Base-by-base conservation (phyloP, 1,140 invertebrate genomes). In the Drosophila athabasca region DNA sequence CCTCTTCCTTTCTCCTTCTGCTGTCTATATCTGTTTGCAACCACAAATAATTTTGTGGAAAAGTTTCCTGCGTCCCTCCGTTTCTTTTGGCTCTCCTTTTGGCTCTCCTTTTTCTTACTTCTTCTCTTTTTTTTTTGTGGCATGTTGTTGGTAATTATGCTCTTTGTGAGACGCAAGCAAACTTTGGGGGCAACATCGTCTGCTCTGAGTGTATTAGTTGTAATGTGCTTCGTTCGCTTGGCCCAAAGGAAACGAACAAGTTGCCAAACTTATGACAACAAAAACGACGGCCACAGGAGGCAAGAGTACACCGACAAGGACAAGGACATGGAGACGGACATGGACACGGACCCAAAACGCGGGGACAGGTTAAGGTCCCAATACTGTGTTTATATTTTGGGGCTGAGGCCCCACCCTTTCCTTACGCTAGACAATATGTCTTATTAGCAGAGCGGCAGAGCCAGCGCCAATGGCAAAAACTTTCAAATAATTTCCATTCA, bases 131-230 rank as follows among this genome's bases (percentile, higher is more conserved):
- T 19, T 19, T 19, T 19, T 19, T 19, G 17, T 19, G 17, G 17
- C 75, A 88, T 88, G 78, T 87, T 87, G 83, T 87, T 87, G 82
- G 83, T 87, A 87, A 87, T 87, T 87, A 87, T 87, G 82, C 82
- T 80, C 83, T 87, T 87, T 87, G 82, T 88, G 79, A 77, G 79
- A 81, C 62, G 82, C 76, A 77, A 66, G 82, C 60, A 78, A 82
- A 81, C 74, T 78, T 81, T 85, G 19, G 52, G 69, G 82, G 59
- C 71, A 78, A 78, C 78, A 74, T 71, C 78, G 82, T 78, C 82
- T 64, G 65, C 77, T 78, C 82, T 64, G 65, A 87, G 82, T 87
- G 82, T 87, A 85, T 85, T 85, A 85, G 81, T 85, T 85, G 81
- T 85, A 87, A 85, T 85, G 74, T 78, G 82, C 68, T 75, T 64